Conservation (phyloP, 2,113 vertebrate species). For the Oryzias curvinotus region DNA sequence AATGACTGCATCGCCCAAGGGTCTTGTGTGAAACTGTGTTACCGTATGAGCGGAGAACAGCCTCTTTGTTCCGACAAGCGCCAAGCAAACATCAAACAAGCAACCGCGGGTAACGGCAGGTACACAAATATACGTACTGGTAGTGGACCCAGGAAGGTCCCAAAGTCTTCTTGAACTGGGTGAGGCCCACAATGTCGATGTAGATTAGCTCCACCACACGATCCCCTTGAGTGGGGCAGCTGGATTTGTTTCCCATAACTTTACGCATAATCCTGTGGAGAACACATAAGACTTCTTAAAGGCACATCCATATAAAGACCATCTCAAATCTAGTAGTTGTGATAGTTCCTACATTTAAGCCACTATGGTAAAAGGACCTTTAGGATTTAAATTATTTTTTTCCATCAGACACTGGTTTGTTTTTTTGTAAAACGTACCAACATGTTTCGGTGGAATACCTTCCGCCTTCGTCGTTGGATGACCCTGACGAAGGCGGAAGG, state of each 20-base stretch:
- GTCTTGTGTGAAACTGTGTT: constrained; percentile 26
- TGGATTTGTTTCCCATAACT: constrained; percentile 97
- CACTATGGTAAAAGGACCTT: too few species aligned
- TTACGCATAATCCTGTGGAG: constrained; percentile 93
- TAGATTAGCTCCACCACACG: constrained; percentile 98
- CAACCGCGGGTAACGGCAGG: not conserved
- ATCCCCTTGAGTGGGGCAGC: constrained; percentile 95
- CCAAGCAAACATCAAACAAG: constrained; percentile 4
- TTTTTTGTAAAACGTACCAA: too few species aligned
- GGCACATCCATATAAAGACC: too few species aligned
- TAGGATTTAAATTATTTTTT: too few species aligned
- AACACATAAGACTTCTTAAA: not conserved
- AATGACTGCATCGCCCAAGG: constrained; percentile 3
- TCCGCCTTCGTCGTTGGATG: too few species aligned
- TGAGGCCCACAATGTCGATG: constrained; percentile 97
- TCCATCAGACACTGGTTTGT: too few species aligned
- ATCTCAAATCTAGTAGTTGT: too few species aligned
- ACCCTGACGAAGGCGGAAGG: too few species aligned
- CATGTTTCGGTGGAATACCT: too few species aligned
- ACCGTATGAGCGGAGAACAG: constrained; percentile 43
- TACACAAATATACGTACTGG: constrained; percentile 85
- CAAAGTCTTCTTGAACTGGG: constrained; percentile 98
- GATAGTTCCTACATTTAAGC: too few species aligned
- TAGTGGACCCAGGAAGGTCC: constrained; percentile 99
- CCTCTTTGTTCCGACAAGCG: constrained; percentile 29